Evolutionary conservation across 1,140 invertebrate genomes (phyloP), one percentile per base, ranked within the genome.

Genomic region (Drosophila virilis): DNA sequence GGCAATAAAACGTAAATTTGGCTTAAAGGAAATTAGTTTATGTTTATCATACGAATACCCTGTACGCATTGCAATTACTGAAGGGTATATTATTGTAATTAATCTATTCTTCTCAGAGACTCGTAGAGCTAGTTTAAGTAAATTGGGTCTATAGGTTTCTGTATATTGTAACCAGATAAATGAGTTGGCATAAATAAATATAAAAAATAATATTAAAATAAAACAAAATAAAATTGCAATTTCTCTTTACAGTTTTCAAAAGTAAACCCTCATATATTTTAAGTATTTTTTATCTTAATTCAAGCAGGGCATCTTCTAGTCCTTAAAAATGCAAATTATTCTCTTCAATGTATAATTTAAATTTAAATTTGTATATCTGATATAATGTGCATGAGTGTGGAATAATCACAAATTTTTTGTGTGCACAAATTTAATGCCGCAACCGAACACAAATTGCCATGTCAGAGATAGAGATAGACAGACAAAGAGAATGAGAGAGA

Each of bases 1-100:
- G 35, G 28, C 32, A 66, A 54, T 69, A 58, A 67, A 65, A 69
- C 54, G 10, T 60, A 51, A 40, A 83, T 77, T 70, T 70, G 10
- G 37, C 59, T 45, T 46, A 43, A 46, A 68, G 70, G 58, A 82
- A 65, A 74, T 65, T 54, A 40, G 10, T 40, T 59, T 22, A 37
- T 68, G 52, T 32, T 72, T 52, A 37, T 61, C 67, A 68, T 70
- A 50, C 65, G 59, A 64, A 64, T 67, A 66, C 22, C 43, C 43
- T 65, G 35, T 12, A 8, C 12, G 10, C 22, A 28, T 28, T 28
- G 35, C 1, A 38, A 10, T 13, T 5, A 10, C 0, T 0, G 38
- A 32, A n/a, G 7, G 10, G 38, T 38, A 37, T 10, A 17, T 15
- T 9, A 43, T n/a, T 43, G 5, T 13, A 13, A n/a, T 6, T n/a